Conservation (phyloP, 2,888 invertebrate genomes). For the Pemphredon lugubris region DNA sequence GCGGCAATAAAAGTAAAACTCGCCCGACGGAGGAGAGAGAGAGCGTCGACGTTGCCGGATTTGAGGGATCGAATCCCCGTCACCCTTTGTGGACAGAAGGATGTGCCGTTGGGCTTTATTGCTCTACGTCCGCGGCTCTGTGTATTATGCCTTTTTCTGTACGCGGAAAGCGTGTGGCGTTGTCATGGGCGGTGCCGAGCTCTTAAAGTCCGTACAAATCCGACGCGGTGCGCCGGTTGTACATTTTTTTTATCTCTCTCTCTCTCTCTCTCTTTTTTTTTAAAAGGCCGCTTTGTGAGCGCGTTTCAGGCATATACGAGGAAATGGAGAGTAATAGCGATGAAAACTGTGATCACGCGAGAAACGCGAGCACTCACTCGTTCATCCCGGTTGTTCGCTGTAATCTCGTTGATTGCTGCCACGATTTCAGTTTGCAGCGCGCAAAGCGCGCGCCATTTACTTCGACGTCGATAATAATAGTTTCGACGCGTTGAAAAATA, state of each 20-base stretch:
- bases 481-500: background rate
- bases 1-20: conserved; percentile 62
- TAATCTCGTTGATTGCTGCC: conserved; percentile 39
- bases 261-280: conserved; percentile 6
- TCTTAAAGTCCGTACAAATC: conserved; percentile 56
- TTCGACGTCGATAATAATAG: conserved; percentile 22
- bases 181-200: conserved; percentile 48
- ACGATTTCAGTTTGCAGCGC: conserved; percentile 11
- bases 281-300: conserved; percentile 52
- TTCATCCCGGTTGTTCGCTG: conserved; percentile 17
- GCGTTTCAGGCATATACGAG: conserved; percentile 18
- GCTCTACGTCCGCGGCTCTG: conserved; percentile 45
- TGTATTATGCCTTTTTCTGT: conserved; percentile 22
- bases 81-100: conserved; percentile 66
- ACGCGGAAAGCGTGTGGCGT: conserved; percentile 43
- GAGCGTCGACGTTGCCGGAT: conserved; percentile 51
- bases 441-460: conserved; percentile 9
- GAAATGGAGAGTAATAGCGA: conserved; percentile 45
- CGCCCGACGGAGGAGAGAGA: too few species aligned
- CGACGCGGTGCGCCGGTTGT: conserved; percentile 14
- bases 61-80: conserved; percentile 63
- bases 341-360: conserved; percentile 48
- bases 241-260: background rate
- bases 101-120: conserved; percentile 57
- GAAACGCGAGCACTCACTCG: conserved; percentile 11